A percentile compares a stretch with the other conserved stretches of the same genome.
Conservation (phyloP, 2,888 invertebrate species). For the Caenorhabditis wallacei region DNA sequence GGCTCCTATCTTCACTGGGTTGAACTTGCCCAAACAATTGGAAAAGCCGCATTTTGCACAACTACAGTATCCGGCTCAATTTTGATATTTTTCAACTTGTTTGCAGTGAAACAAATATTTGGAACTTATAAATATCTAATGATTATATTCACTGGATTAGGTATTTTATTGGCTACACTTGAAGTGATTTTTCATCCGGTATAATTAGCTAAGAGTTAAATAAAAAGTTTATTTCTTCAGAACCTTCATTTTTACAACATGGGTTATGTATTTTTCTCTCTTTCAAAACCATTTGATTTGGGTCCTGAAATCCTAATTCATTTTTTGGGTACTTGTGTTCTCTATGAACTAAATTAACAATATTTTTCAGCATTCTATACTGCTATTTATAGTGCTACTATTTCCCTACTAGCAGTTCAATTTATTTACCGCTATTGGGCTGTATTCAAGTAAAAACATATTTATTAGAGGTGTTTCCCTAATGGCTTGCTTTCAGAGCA, state of each 20-base stretch:
- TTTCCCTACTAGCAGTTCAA: not conserved
- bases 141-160: not conserved
- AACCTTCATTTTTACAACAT: constrained; percentile 17
- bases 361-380: not conserved
- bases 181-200: constrained; percentile 28
- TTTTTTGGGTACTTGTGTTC: not conserved
- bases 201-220: not conserved
- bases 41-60: not conserved
- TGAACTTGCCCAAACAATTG: not conserved
- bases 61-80: not conserved
- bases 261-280: constrained; percentile 8
- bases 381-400: not conserved
- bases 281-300: constrained; percentile 1
- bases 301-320: not conserved
- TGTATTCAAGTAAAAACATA: not conserved
- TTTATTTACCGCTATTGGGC: constrained; percentile 17
- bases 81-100: not conserved
- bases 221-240: not conserved
- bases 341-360: not conserved
- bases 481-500: not conserved
- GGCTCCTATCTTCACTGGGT: not conserved
- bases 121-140: not conserved
- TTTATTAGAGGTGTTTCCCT: not conserved
- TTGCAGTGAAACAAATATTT: not conserved
- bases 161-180: not conserved